phyloP scores from a whole-genome alignment of 92 coral and sea anemone genomes.

The Blastomussa wellsi region DNA sequence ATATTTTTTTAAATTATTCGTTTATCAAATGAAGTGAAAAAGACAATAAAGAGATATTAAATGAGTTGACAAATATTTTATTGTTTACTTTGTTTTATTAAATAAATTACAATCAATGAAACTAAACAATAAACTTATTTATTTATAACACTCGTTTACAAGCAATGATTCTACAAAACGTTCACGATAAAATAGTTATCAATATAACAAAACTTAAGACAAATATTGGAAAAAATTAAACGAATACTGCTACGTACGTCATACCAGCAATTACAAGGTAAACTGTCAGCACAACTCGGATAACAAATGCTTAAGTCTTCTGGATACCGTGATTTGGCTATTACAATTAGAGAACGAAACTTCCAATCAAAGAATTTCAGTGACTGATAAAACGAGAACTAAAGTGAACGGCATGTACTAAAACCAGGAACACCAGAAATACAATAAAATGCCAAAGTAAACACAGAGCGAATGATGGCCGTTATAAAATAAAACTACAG shows the following conservation, averaged over 20 bases:
- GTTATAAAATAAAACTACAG: neutral
- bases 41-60: neutral
- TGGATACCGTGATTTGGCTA: neutral
- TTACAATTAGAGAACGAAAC: neutral
- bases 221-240: too few relatives aligned
- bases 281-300: neutral
- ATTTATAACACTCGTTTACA: neutral
- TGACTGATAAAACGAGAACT: neutral
- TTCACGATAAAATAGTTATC: too few relatives aligned
- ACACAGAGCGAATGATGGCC: neutral
- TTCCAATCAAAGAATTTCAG: too few relatives aligned
- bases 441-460: neutral
- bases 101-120: neutral
- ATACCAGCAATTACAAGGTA: too few relatives aligned
- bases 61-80: neutral
- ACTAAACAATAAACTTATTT: neutral
- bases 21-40: neutral
- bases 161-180: neutral
- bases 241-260: too few relatives aligned
- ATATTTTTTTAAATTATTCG: neutral
- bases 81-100: neutral
- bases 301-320: too few relatives aligned
- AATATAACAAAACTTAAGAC: too few relatives aligned
- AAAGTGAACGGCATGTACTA: too few relatives aligned
- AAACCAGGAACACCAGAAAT: too few relatives aligned